phyloP scores from a whole-genome alignment of 2,113 vertebrate species.

The Ovibos moschatus region DNA sequence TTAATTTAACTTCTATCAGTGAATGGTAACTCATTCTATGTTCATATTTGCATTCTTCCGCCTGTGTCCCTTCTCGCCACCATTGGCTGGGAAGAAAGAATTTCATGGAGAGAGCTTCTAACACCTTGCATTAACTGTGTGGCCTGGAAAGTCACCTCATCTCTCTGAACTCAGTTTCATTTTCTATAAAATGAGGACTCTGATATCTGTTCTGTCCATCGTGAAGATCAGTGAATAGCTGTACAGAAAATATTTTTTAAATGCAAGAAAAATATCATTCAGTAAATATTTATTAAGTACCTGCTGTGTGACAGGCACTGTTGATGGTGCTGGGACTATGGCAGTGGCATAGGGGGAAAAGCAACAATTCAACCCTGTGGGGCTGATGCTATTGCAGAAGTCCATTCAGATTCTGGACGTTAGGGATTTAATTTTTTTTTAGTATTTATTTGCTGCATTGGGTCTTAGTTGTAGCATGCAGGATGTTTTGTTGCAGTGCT shows the following conservation, averaged over 20 bases:
- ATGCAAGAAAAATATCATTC: background rate
- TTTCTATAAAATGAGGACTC: background rate
- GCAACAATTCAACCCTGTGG: background rate
- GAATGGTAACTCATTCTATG: background rate
- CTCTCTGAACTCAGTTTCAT: background rate
- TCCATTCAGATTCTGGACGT: background rate
- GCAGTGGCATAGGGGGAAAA: background rate
- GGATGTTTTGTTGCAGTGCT: background rate
- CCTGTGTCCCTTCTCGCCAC: background rate
- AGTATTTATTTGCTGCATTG: background rate
- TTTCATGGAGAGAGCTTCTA: background rate
- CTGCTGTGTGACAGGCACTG: background rate
- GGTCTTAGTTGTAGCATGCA: background rate
- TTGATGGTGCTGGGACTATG: background rate
- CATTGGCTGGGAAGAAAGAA: background rate
- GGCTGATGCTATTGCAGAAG: background rate
- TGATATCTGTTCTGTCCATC: background rate
- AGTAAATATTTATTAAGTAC: background rate
- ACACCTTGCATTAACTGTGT: background rate
- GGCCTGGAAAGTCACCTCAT: background rate
- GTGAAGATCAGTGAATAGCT: background rate
- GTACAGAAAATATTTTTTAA: constrained; percentile 3
- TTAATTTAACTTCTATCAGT: background rate
- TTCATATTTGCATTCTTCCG: background rate
- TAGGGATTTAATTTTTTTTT: background rate